Percentiles rank a stretch among this genome's conserved stretches.
Conservation (phyloP, 2,113 vertebrate genomes). For the Cottus gobio region DNA sequence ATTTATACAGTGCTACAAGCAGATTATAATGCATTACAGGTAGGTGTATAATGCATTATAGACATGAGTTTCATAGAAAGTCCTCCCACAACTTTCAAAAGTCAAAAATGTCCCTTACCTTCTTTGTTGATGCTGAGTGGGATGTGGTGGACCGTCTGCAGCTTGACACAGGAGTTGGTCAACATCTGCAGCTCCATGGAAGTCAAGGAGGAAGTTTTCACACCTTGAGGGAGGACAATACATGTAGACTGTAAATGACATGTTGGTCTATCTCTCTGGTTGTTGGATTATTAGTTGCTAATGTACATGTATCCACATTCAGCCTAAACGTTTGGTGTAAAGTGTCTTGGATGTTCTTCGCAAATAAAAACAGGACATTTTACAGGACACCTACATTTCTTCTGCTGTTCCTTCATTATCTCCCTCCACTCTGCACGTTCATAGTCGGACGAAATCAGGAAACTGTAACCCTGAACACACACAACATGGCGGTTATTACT, state of each 20-base stretch:
- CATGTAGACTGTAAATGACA: not conserved
- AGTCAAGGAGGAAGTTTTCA: slow-evolving; percentile 92
- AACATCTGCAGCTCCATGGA: slow-evolving; percentile 98
- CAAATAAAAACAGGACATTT: not conserved
- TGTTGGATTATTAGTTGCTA: not conserved
- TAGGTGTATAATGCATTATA: not conserved
- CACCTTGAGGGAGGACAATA: slow-evolving; percentile 80
- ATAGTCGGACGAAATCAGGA: slow-evolving; percentile 96
- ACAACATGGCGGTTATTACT: not conserved
- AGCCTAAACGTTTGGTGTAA: not conserved
- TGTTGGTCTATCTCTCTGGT: not conserved
- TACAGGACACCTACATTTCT: slow-evolving; percentile 90
- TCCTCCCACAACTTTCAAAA: not conserved
- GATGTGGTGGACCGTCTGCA: slow-evolving; percentile 96
- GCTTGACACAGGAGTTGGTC: slow-evolving; percentile 96
- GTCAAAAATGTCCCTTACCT: slow-evolving; percentile 79
- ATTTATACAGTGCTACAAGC: not conserved
- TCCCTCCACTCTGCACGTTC: slow-evolving; percentile 97
- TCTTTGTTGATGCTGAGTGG: slow-evolving; percentile 95
- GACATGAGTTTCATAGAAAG: not conserved
- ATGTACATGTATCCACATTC: not conserved
- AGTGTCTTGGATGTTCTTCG: not conserved
- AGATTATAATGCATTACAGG: not conserved
- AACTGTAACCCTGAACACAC: slow-evolving; percentile 88
- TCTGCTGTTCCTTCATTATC: slow-evolving; percentile 94